Percentiles rank a stretch among this genome's conserved stretches.
Conservation (phyloP, 2,888 invertebrate species). For the Operophtera brumata region DNA sequence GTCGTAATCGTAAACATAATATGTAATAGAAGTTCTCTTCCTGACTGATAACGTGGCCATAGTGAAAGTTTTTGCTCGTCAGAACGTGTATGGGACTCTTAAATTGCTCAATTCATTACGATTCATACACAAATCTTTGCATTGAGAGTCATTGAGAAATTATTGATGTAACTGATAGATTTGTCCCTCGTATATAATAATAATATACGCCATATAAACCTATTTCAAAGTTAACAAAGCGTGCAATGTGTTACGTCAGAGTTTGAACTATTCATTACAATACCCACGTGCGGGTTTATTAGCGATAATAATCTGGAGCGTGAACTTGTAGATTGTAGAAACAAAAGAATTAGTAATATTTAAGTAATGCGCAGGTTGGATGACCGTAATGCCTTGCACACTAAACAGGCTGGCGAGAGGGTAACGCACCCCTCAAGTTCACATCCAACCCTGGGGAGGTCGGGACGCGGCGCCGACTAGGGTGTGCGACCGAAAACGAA, state of each 20-base stretch:
- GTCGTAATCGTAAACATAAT: conserved; percentile 18
- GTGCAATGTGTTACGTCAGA: conserved; percentile 36
- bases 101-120: conserved; percentile 8
- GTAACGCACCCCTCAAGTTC: conserved; percentile 78
- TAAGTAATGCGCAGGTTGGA: conserved; percentile 46
- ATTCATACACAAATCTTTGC: conserved; percentile 9
- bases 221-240: conserved; percentile 30
- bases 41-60: conserved; percentile 18
- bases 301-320: conserved; percentile 37
- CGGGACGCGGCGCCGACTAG: conserved; percentile 45
- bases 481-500: conserved; percentile 43
- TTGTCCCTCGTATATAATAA: background rate
- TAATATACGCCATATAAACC: conserved; percentile 4
- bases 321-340: conserved; percentile 30
- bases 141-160: conserved; percentile 3
- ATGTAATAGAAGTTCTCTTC: conserved; percentile 22
- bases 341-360: conserved; percentile 27
- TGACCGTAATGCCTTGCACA: conserved; percentile 48
- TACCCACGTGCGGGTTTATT: conserved; percentile 23
- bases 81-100: conserved; percentile 11
- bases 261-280: conserved; percentile 36
- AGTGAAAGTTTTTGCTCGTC: conserved; percentile 29
- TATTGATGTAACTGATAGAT: conserved; percentile 8
- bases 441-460: conserved; percentile 65
- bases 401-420: conserved; percentile 47